Percentiles rank a stretch among this genome's conserved stretches.
Conservation (phyloP, 1,140 invertebrate genomes). For the Latrodectus geometricus region DNA sequence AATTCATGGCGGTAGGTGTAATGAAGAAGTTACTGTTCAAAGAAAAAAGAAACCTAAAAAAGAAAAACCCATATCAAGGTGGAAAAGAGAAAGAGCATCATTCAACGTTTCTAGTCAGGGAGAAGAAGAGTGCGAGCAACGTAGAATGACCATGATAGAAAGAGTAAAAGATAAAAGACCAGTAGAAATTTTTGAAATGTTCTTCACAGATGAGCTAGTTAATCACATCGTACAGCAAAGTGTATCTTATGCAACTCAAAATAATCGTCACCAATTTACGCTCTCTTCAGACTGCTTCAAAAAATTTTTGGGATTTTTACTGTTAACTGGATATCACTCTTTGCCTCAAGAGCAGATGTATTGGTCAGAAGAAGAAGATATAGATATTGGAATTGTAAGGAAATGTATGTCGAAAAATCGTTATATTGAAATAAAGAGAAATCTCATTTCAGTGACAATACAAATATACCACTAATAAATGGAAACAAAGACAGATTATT, state of each 20-base stretch:
- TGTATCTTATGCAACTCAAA: constrained; percentile 39
- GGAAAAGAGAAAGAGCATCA: constrained; percentile 39
- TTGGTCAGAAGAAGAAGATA: constrained; percentile 41
- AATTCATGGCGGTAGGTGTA: constrained; percentile 35
- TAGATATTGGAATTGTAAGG: constrained; percentile 39
- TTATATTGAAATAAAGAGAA: constrained; percentile 35
- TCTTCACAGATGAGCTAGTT: constrained; percentile 28
- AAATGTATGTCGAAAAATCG: constrained; percentile 42
- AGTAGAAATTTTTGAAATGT: too few species aligned
- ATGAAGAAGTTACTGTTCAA: constrained; percentile 38
- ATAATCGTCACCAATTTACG: constrained; percentile 40
- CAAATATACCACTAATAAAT: too few species aligned
- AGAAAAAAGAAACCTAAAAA: constrained; percentile 31
- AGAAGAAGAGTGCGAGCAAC: constrained; percentile 40
- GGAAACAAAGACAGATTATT: constrained; percentile 17
- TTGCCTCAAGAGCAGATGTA: constrained; percentile 39
- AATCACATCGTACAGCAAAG: constrained; percentile 34
- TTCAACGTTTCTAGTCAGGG: constrained; percentile 39
- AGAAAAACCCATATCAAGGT: constrained; percentile 41
- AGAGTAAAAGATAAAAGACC: constrained; percentile 42
- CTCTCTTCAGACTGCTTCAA: constrained; percentile 39
- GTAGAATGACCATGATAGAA: constrained; percentile 41
- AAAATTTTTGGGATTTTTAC: constrained; percentile 39
- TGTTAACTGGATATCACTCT: constrained; percentile 39
- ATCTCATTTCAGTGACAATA: too few species aligned